Percentiles rank a stretch among this genome's conserved stretches.
These are phyloP conservation scores for Lepus europaeus DNA, from an alignment of 2,113 vertebrate species.

Conservation along the genomic window DNA sequence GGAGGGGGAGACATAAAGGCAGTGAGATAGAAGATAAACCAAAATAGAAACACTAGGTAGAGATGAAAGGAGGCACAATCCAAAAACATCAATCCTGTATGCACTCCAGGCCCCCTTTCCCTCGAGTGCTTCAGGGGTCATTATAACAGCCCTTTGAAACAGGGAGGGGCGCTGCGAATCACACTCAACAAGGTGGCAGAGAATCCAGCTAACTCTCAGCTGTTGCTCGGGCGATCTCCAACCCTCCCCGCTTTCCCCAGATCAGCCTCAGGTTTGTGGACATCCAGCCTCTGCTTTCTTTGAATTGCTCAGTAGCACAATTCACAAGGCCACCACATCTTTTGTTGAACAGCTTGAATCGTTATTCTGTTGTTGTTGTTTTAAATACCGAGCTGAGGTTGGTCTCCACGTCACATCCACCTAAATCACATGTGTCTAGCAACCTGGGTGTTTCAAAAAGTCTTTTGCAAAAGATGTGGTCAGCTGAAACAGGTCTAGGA, in stretches of 20 bases:
- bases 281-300: neutral
- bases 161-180: neutral
- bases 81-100: neutral
- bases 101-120: constrained; percentile 36
- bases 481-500: neutral
- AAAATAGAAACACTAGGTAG: constrained; percentile 3
- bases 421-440: neutral
- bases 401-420: neutral
- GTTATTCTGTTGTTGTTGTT: neutral
- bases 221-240: neutral
- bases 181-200: neutral
- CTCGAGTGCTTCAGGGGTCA: neutral
- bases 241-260: neutral
- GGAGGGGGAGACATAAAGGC: constrained; percentile 9
- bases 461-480: neutral
- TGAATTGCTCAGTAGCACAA: neutral
- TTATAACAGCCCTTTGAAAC: neutral
- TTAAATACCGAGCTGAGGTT: neutral
- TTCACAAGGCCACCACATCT: neutral
- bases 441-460: neutral
- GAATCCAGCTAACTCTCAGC: neutral
- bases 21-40: neutral
- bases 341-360: neutral
- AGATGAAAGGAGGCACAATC: constrained; percentile 59
- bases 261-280: neutral